Evolutionary conservation across 2,113 vertebrate species (phyloP), one percentile per base, ranked within the genome.

Genomic region (Actenoides lindsayi): DNA sequence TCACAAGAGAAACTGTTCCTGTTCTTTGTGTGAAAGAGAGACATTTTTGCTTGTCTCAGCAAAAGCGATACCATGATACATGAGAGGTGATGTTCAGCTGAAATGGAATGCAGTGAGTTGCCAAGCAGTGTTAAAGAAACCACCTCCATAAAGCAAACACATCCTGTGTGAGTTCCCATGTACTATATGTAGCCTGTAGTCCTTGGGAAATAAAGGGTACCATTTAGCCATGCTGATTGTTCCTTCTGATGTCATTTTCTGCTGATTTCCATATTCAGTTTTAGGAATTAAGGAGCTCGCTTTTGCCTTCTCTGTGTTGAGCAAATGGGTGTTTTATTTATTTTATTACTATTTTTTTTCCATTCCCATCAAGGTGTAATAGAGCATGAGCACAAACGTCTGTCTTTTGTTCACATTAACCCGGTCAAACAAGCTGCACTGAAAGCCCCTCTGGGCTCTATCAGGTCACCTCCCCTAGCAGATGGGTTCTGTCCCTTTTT

Each of bases 251-350:
- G 64, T 74, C 2, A 39, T 60, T 88, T 93, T 81, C 48, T 81
- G 79, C 39, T 74, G 37, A 64, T 57, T 83, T 75, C 65, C 16
- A 11, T 70, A 51, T 5, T 51, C 10, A 24, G 37, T 83, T 85
- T 56, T 83, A 67, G 68, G 63, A 88, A 37, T 65, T 90, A 41
- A 50, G 56, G 87, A 86, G 74, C 93, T 27, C 17, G 41, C 48
- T 90, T 92, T 82, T 71, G 70, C 83, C 31, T 83, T 50, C n/a
- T 41, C 9, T 69, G 9, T 71, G 25, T 82, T 93, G 68, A 69
- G 41, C 50, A 87, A 91, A 33, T 67, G 42, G 48, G 16, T 86
- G 30, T 18, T 8, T 28, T 39, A 25, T 39, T 63, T 15, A 56
- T 28, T 62, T 30, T 30, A 54, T 30, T 41, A 13, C 13, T 41